phyloP scores from a whole-genome alignment of 2,113 vertebrate genomes.

The Phylloscopus trochilus region DNA sequence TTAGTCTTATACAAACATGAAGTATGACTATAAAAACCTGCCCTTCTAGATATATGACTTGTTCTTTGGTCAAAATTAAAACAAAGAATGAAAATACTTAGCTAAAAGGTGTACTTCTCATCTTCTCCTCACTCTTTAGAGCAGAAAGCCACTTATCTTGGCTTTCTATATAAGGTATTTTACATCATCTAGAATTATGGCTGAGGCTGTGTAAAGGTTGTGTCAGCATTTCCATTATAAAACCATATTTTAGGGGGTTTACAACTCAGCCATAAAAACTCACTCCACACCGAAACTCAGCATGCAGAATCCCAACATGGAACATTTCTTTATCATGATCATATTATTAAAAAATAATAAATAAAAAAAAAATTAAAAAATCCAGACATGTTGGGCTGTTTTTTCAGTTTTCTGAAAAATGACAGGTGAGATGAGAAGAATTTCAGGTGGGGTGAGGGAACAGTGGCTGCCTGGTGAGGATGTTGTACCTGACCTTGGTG shows the following conservation, averaged over 20 bases:
- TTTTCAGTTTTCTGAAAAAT: background rate
- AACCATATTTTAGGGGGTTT: conserved; percentile 56
- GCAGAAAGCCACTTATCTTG: conserved; percentile 28
- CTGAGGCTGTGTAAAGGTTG: conserved; percentile 55
- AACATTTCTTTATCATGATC: background rate
- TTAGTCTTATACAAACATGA: conserved; percentile 42
- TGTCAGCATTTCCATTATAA: conserved; percentile 71
- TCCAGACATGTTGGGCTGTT: accelerated
- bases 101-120: background rate
- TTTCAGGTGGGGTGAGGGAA: background rate
- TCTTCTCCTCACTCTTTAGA: background rate
- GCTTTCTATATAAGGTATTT: conserved; percentile 47
- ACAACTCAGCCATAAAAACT: conserved; percentile 63
- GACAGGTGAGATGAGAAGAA: background rate
- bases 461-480: background rate
- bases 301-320: background rate
- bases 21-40: background rate
- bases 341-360: background rate
- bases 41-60: background rate
- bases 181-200: conserved; percentile 60
- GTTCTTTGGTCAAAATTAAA: conserved; percentile 35
- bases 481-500: background rate
- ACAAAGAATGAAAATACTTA: conserved; percentile 17
- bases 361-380: background rate
- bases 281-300: conserved; percentile 24